Evolutionary conservation across 2,888 invertebrate genomes (phyloP).

Genomic region (Dichetophora obliterata): DNA sequence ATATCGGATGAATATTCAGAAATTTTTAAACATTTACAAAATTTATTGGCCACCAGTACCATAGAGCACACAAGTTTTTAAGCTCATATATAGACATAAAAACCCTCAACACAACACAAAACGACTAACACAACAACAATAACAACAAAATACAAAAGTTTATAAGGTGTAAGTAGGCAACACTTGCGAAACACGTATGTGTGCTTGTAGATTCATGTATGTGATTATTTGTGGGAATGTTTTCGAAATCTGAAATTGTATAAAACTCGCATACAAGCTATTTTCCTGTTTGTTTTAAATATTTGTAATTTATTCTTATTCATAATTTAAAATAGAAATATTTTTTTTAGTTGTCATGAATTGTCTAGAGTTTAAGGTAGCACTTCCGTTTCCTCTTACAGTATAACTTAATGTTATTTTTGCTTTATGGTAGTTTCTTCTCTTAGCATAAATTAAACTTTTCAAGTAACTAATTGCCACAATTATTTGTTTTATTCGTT

Average conservation of each 20-base stretch:
- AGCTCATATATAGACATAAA: not conserved
- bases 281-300: not conserved
- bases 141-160: not conserved
- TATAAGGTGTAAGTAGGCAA: not conserved
- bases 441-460: too few relatives aligned
- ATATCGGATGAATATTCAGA: conserved; percentile 24
- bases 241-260: not conserved
- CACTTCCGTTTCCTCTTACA: too few relatives aligned
- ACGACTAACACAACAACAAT: not conserved
- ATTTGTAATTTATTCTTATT: too few relatives aligned
- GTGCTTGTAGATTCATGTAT: not conserved
- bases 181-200: not conserved
- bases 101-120: not conserved
- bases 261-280: not conserved
- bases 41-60: conserved; percentile 13
- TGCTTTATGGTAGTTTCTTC: too few relatives aligned
- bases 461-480: too few relatives aligned
- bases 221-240: not conserved
- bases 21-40: conserved; percentile 1
- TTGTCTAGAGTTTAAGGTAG: too few relatives aligned
- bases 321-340: too few relatives aligned
- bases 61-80: not conserved
- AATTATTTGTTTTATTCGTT: too few relatives aligned
- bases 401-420: too few relatives aligned
- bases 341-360: too few relatives aligned